Evolutionary conservation across 2,113 vertebrate species (phyloP).

Genomic region (Nyctereutes procyonoides): DNA sequence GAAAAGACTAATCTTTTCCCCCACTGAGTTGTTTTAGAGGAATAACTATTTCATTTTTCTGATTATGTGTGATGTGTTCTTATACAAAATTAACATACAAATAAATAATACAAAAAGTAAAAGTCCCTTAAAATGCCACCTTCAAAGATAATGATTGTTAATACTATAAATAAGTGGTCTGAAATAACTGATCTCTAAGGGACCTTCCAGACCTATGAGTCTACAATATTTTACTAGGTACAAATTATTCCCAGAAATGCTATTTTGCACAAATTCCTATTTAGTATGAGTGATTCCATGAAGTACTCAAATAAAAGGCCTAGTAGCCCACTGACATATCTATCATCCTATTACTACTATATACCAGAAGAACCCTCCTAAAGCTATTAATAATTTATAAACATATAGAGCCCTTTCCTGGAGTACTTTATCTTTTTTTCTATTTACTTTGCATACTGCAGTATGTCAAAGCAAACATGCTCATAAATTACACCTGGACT

Average conservation of each 20-base stretch:
- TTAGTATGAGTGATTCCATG: background rate
- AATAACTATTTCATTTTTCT: conserved; percentile 15
- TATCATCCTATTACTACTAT: background rate
- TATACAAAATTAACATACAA: background rate
- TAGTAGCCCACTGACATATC: background rate
- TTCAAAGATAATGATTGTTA: background rate
- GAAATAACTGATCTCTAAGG: background rate
- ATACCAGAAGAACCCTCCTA: background rate
- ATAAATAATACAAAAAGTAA: conserved; percentile 23
- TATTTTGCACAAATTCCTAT: background rate
- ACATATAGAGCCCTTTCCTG: background rate
- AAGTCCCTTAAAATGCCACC: background rate
- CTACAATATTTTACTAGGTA: background rate
- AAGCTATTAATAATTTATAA: background rate
- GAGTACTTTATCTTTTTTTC: background rate
- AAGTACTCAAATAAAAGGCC: background rate
- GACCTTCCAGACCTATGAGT: background rate
- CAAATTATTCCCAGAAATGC: conserved; percentile 10
- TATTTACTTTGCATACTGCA: background rate
- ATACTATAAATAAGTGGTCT: background rate
- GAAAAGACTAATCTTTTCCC: background rate
- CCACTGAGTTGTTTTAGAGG: background rate
- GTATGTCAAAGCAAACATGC: background rate
- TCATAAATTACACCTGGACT: background rate
- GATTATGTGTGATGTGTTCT: background rate